Percentiles rank a stretch among this genome's conserved stretches.
Conservation (phyloP, 2,797 vertebrate genomes). For the Gymnothorax javanicus region DNA sequence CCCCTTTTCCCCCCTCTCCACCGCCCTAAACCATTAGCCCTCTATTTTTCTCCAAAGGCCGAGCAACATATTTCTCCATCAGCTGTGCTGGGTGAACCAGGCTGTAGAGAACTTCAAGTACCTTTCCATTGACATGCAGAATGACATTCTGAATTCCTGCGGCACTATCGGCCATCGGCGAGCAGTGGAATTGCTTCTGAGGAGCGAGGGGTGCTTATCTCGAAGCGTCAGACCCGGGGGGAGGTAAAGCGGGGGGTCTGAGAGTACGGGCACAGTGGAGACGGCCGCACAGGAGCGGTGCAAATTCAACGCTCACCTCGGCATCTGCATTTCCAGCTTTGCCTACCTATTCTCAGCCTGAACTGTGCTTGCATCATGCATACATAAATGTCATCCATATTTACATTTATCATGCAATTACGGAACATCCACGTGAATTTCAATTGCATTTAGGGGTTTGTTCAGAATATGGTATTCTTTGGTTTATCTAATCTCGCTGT, state of each 20-base stretch:
- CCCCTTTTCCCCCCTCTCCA: not conserved
- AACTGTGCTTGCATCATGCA: not conserved
- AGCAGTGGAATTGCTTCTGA: not conserved
- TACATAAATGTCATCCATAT: not conserved
- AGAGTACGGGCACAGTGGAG: not conserved
- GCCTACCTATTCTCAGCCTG: not conserved
- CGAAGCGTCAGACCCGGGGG: not conserved
- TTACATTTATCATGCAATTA: not conserved
- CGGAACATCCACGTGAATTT: too few relatives aligned
- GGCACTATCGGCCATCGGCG: slow-evolving; percentile 9
- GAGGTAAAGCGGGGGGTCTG: not conserved
- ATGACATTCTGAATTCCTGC: not conserved
- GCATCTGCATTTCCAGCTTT: not conserved
- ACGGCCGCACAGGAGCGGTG: not conserved
- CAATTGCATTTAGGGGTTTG: too few relatives aligned
- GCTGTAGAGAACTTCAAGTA: not conserved
- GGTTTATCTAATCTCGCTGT: not conserved
- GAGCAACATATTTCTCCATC: not conserved
- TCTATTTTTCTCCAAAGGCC: not conserved
- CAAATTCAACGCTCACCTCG: not conserved
- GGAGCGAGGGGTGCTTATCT: slow-evolving; percentile 15
- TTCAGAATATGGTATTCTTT: not conserved
- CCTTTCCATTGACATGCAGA: not conserved
- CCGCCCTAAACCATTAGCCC: not conserved
- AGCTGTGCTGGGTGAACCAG: not conserved